A percentile compares a stretch with the other conserved stretches of the same genome.
These are phyloP conservation scores for Sarcophaga carnaria DNA, from an alignment of 2,888 invertebrate species.

Conservation along the genomic window DNA sequence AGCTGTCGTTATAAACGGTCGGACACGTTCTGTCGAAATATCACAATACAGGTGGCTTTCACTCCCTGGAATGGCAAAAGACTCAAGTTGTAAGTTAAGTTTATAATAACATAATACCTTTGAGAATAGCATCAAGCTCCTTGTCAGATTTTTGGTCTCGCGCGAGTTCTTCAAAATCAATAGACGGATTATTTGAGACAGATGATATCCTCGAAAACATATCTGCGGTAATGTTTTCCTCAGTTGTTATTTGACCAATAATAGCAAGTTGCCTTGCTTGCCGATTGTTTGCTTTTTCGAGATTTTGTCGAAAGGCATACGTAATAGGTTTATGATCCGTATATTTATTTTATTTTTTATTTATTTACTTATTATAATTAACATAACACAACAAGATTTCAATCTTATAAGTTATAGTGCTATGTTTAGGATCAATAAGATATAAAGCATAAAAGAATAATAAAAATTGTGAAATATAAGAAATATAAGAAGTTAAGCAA, in stretches of 20 bases:
- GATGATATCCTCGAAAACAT: not conserved
- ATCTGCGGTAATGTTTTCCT: conserved; percentile 28
- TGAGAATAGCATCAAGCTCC: conserved; percentile 1
- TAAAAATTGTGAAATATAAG: too few species aligned
- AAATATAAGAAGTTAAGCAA: too few species aligned
- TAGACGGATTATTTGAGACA: not conserved
- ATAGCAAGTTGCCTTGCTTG: conserved; percentile 26
- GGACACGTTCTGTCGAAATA: conserved; percentile 1
- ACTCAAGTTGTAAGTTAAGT: conserved; percentile 27
- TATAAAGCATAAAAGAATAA: too few species aligned
- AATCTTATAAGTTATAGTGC: too few species aligned
- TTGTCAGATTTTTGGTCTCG: not conserved
- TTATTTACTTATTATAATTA: too few species aligned
- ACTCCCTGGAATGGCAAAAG: conserved; percentile 5
- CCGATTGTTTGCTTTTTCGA: conserved; percentile 23
- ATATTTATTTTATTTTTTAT: conserved; percentile 39
- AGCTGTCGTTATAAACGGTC: not conserved
- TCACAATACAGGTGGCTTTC: conserved; percentile 22
- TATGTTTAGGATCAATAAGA: too few species aligned
- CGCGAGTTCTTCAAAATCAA: conserved; percentile 18
- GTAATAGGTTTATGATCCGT: conserved; percentile 42
- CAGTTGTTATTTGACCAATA: conserved; percentile 34
- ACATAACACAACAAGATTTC: too few species aligned
- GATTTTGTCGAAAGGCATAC: not conserved
- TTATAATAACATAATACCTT: not conserved